Conservation (phyloP, 1,140 invertebrate genomes). For the Ostrea denselamellosa region DNA sequence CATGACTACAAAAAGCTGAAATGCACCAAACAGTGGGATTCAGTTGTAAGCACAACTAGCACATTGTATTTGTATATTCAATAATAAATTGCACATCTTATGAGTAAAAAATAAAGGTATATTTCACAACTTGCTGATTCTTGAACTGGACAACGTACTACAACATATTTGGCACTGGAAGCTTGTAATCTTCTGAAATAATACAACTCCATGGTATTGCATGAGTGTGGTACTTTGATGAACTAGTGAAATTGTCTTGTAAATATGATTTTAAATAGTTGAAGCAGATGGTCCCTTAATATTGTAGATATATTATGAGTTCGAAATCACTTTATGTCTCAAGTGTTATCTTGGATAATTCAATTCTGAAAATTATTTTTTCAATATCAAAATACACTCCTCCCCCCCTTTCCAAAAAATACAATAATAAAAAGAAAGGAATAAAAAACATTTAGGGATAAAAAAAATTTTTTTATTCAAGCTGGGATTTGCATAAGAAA, state of each 20-base stretch:
- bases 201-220: background rate
- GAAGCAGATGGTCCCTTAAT: slow-evolving; percentile 3
- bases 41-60: background rate
- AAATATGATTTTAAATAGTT: background rate
- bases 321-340: too few relatives aligned
- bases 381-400: too few relatives aligned
- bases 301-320: too few relatives aligned
- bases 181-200: too few relatives aligned
- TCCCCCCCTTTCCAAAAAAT: too few relatives aligned
- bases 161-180: slow-evolving; percentile 2
- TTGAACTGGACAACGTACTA: background rate
- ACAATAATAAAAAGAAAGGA: too few relatives aligned
- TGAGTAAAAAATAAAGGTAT: slow-evolving; percentile 7
- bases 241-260: background rate
- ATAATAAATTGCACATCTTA: slow-evolving; percentile 4
- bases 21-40: background rate
- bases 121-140: background rate
- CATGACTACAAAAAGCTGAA: slow-evolving; percentile 7
- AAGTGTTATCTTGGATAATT: too few relatives aligned
- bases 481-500: too few relatives aligned
- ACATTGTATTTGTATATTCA: background rate
- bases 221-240: background rate
- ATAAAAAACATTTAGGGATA: too few relatives aligned
- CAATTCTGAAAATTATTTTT: too few relatives aligned
- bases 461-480: too few relatives aligned